phyloP scores from a whole-genome alignment of 2,888 invertebrate genomes.

The Lasioglossum lativentre region DNA sequence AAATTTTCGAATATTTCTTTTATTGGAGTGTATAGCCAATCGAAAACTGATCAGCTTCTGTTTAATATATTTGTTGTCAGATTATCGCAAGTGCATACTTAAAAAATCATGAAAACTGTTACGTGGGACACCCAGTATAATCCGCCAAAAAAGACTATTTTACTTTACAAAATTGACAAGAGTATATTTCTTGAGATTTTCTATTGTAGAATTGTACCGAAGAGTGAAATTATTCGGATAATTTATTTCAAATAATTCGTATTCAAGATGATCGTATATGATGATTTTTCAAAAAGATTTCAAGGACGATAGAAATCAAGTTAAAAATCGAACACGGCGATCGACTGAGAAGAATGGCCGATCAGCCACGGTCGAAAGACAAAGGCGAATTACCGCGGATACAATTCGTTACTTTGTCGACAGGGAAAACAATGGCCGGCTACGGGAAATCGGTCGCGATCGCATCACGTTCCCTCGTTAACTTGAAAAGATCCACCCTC shows the following conservation, averaged over 20 bases:
- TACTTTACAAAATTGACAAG: not conserved
- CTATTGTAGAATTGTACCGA: too few species aligned
- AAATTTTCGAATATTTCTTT: too few species aligned
- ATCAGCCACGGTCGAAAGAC: conserved; percentile 14
- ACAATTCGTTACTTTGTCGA: conserved; percentile 59
- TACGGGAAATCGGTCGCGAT: conserved; percentile 40
- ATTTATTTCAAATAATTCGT: too few species aligned
- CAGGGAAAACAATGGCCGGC: conserved; percentile 43
- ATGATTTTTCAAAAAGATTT: not conserved
- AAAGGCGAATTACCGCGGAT: conserved; percentile 54
- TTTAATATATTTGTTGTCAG: too few species aligned
- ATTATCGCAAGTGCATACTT: too few species aligned
- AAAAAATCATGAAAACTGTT: too few species aligned
- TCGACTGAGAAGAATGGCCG: conserved; percentile 11
- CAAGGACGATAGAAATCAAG: not conserved
- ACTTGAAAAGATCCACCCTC: conserved; percentile 53
- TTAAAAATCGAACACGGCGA: not conserved
- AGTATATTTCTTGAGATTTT: not conserved
- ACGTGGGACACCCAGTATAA: too few species aligned
- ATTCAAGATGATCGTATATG: not conserved
- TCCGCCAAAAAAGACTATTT: too few species aligned
- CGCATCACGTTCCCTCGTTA: conserved; percentile 51
- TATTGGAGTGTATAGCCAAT: too few species aligned
- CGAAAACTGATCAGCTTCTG: too few species aligned
- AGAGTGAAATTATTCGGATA: too few species aligned